Evolutionary conservation across 2,888 invertebrate genomes (phyloP).

Genomic region (Bugulina stolonifera): DNA sequence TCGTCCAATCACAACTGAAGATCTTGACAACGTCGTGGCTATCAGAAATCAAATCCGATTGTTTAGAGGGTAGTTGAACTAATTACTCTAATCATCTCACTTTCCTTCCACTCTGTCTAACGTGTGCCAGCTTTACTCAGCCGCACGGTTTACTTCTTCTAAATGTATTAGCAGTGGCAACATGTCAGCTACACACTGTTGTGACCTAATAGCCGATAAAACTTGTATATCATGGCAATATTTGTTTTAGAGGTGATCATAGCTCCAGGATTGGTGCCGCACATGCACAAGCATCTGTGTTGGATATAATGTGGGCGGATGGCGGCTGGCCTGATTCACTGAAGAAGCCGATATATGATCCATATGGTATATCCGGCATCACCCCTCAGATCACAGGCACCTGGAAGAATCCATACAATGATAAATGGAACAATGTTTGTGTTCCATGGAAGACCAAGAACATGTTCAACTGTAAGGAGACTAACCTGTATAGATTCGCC

Average conservation of each 20-base stretch:
- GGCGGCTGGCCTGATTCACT: neutral
- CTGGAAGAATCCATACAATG: slow-evolving; percentile 18
- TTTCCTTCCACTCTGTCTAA: no score
- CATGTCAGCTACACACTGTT: no score
- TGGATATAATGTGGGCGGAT: neutral
- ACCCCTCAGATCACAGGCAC: neutral
- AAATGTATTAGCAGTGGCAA: no score
- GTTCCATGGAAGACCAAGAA: neutral
- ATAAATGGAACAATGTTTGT: neutral
- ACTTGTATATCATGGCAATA: neutral
- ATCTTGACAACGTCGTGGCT: neutral
- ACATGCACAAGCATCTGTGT: neutral
- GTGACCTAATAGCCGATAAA: no score
- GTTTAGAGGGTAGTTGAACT: no score
- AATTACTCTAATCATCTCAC: no score
- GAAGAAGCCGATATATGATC: neutral
- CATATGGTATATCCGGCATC: neutral
- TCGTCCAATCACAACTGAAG: neutral
- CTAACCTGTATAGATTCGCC: neutral
- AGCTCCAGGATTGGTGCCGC: neutral
- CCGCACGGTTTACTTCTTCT: no score
- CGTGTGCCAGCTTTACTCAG: no score
- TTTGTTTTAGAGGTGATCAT: neutral
- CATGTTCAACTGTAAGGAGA: neutral
- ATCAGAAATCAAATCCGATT: no score